Evolutionary conservation across 2,113 vertebrate genomes (phyloP), one percentile per base, ranked within the genome.

Genomic region (Etheostoma cragini): DNA sequence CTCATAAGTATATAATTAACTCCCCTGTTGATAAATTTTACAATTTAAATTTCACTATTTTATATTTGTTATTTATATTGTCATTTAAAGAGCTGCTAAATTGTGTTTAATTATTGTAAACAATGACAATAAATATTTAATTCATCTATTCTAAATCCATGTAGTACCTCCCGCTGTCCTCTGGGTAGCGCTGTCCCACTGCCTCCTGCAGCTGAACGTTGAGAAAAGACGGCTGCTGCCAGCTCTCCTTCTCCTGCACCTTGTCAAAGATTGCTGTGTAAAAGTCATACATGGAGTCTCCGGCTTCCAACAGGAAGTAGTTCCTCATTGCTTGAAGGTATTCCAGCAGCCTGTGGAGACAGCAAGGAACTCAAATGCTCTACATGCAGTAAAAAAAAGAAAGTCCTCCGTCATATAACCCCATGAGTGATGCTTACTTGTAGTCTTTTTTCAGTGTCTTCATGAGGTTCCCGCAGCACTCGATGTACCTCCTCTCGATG

Each of bases 251-350:
- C 91, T 99, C 97, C 91, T 96, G 95, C 80, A 99, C 97, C 90
- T 99, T 99, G 82, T 99, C 98, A 94, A 99, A 99, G 92, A 99
- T 99, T 46, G 97, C 96, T 0, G 97, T 99, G 89, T 99, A 99
- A 90, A 99, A 99, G 88, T 99, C 98, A 80, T 99, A 99, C 98
- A 99, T 99, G 45, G 97, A 99, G 93, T 99, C 98, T 38, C 98
- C 98, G n/a, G 97, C 98, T 93, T 99, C 98, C 92, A 99, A 95
- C 72, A 99, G 94, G 90, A 99, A 99, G 88, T 99, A 99, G 91
- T 98, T 98, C 78, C 98, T 97, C 98, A 99, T 99, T 24, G 98
- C 97, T 53, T 99, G 98, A 53, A 99, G 95, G 89, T 98, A 98
- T 50, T 97, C 98, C 76, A 99, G 93, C 61, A 99, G 89, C 86